Conservation (phyloP, 2,797 vertebrate genomes). For the Rhinichthys osculus region DNA sequence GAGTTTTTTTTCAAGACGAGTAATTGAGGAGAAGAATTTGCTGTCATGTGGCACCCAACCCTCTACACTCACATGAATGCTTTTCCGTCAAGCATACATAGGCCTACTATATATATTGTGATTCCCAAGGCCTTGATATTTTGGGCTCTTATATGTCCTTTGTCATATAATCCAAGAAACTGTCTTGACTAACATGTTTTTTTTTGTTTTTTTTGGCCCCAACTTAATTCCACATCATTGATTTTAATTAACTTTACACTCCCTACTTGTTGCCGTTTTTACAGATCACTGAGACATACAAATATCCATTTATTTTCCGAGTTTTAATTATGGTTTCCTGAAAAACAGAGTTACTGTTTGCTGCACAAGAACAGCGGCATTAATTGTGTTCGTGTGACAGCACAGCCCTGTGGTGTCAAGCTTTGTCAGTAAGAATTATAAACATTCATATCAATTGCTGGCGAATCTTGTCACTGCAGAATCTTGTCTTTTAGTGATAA, state of each 20-base stretch:
- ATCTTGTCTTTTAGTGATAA: not conserved
- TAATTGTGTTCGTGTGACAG: constrained; percentile 50
- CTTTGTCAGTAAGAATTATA: constrained; percentile 31
- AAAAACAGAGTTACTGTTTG: constrained; percentile 43
- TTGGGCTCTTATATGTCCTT: not conserved
- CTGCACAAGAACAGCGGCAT: constrained; percentile 32
- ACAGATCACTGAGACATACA: constrained; percentile 57
- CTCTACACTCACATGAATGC: not conserved
- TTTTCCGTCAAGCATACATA: not conserved
- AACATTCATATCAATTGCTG: constrained; percentile 19
- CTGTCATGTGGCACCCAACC: constrained; percentile 19
- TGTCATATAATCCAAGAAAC: constrained; percentile 4
- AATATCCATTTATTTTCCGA: constrained; percentile 59
- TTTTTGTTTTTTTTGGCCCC: not conserved
- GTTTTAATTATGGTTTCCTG: constrained; percentile 60
- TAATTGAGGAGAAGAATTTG: constrained; percentile 39
- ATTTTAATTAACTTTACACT: constrained; percentile 64
- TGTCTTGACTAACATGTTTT: constrained; percentile 6
- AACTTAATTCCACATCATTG: constrained; percentile 52
- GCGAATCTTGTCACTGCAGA: constrained; percentile 5
- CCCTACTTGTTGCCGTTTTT: constrained; percentile 52
- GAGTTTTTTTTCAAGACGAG: constrained; percentile 54
- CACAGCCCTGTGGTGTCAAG: constrained; percentile 32
- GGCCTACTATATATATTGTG: not conserved
- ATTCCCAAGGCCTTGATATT: not conserved